Conservation (phyloP, 1,140 invertebrate species). For the Drosophila ficusphila region DNA sequence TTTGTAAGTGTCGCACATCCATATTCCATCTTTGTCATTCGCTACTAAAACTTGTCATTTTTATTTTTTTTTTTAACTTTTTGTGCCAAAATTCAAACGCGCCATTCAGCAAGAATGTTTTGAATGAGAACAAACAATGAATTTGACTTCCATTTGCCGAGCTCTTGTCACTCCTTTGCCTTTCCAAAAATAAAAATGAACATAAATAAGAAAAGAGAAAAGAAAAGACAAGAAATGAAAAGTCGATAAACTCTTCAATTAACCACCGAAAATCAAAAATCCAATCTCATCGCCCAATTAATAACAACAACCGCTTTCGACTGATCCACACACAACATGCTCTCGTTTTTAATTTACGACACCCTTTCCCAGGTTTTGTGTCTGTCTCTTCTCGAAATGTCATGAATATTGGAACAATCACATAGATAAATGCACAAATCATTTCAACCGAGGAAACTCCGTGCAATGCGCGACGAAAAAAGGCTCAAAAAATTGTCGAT, state of each 20-base stretch:
- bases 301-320: slow-evolving; percentile 31
- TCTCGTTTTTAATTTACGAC: slow-evolving; percentile 18
- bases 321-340: slow-evolving; percentile 25
- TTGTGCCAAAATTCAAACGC: slow-evolving; percentile 27
- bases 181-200: background rate
- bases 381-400: slow-evolving; percentile 28
- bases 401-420: slow-evolving; percentile 23
- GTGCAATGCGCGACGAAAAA: slow-evolving; percentile 45
- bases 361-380: slow-evolving; percentile 23
- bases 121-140: slow-evolving; percentile 12
- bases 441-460: slow-evolving; percentile 32
- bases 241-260: slow-evolving; percentile 9
- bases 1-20: slow-evolving; percentile 25
- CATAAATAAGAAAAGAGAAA: slow-evolving; percentile 2
- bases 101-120: background rate
- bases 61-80: slow-evolving; percentile 8
- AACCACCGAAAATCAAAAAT: slow-evolving; percentile 2
- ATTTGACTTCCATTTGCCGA: slow-evolving; percentile 39
- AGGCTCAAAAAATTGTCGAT: slow-evolving; percentile 41
- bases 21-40: background rate
- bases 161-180: slow-evolving; percentile 9
- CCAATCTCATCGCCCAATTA: slow-evolving; percentile 2
- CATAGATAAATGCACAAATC: slow-evolving; percentile 75
- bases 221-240: background rate
- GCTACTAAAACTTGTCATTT: background rate